A percentile compares a stretch with the other conserved stretches of the same genome.
Evolutionary conservation across 2,113 vertebrate genomes (phyloP).

Genomic region (pig (Sus scrofa)): T2T-Sscrofa CM000815.6:128379501-128380000

Average conservation of each 20-base stretch:
- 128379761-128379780: not conserved
- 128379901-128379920: constrained; percentile 25
- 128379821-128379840: not conserved
- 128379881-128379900: constrained; percentile 46
- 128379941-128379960: rapidly evolving
- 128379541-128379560: not conserved
- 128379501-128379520: constrained; percentile 2
- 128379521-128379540: constrained; percentile 6
- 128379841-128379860: not conserved
- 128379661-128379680: not conserved
- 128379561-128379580: not conserved
- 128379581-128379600: not conserved
- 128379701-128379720: not conserved
- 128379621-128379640: rapidly evolving
- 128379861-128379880: not conserved
- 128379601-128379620: not conserved
- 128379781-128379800: not conserved
- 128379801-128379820: not conserved
- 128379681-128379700: not conserved
- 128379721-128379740: not conserved
- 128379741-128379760: not conserved
- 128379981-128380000: no score
- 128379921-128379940: not conserved
- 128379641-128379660: not conserved
- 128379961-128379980: not conserved